phyloP scores from a whole-genome alignment of 2,888 invertebrate genomes.

The Salticus scenicus region DNA sequence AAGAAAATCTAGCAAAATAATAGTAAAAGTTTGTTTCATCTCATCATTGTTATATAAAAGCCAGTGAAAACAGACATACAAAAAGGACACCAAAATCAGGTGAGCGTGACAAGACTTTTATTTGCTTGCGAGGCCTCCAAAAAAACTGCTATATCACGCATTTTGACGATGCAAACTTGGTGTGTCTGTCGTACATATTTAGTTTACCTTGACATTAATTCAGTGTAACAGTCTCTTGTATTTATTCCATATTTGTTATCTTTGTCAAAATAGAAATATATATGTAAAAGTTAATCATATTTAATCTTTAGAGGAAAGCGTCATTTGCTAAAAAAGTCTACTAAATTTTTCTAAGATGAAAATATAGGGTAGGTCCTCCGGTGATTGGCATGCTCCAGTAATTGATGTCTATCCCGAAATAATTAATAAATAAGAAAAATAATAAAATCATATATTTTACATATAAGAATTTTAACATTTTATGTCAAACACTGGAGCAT shows the following conservation, averaged over 20 bases:
- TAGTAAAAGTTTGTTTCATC: not conserved
- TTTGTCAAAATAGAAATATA: too few relatives aligned
- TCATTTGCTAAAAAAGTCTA: too few relatives aligned
- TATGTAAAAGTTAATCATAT: too few relatives aligned
- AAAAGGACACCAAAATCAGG: not conserved
- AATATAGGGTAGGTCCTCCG: too few relatives aligned
- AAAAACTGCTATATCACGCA: constrained; percentile 19
- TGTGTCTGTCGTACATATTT: not conserved
- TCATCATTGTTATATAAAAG: not conserved
- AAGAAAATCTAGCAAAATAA: not conserved
- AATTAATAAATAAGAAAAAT: too few relatives aligned
- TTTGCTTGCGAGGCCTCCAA: not conserved
- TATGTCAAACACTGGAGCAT: too few relatives aligned
- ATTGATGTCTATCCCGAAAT: too few relatives aligned
- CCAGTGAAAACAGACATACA: not conserved
- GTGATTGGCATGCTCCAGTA: too few relatives aligned
- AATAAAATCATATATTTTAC: too few relatives aligned
- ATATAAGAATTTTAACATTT: too few relatives aligned
- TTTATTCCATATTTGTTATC: not conserved
- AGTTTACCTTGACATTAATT: constrained; percentile 25
- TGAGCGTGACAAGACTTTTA: constrained; percentile 13
- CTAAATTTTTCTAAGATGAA: too few relatives aligned
- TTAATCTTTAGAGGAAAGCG: not conserved
- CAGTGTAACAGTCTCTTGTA: not conserved
- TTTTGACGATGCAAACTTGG: not conserved